Evolutionary conservation across 2,888 invertebrate species (phyloP).

Genomic region (Acanthacorydalis orientalis): DNA sequence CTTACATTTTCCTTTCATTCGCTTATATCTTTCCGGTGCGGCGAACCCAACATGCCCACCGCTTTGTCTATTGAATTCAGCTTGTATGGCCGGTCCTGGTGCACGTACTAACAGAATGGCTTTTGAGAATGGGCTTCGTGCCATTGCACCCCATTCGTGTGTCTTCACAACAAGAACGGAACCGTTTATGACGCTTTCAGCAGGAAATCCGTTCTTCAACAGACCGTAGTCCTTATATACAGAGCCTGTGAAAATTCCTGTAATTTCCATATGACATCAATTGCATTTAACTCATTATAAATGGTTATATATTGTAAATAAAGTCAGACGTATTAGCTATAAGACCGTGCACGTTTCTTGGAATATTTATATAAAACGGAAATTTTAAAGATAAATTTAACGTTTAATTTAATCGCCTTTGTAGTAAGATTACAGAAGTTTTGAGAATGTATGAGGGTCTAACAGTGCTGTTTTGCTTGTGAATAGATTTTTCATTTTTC

Average conservation of each 20-base stretch:
- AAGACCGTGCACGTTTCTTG: too few relatives aligned
- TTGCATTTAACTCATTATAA: not conserved
- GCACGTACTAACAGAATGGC: constrained; percentile 55
- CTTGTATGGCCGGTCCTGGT: constrained; percentile 55
- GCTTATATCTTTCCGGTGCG: constrained; percentile 43
- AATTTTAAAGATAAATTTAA: too few relatives aligned
- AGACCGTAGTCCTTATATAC: constrained; percentile 69
- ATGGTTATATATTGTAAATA: not conserved
- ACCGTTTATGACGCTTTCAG: constrained; percentile 56
- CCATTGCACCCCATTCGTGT: constrained; percentile 50
- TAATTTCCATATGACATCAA: constrained; percentile 10
- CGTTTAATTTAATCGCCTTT: too few relatives aligned
- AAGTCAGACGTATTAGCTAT: too few relatives aligned
- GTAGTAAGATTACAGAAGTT: too few relatives aligned
- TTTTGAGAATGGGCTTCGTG: constrained; percentile 40
- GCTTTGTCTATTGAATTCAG: constrained; percentile 65
- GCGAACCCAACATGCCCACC: constrained; percentile 70
- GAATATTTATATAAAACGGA: too few relatives aligned
- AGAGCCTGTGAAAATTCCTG: constrained; percentile 60
- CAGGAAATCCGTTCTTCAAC: constrained; percentile 62
- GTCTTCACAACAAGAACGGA: constrained; percentile 66
- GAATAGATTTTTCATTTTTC: too few relatives aligned
- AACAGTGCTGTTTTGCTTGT: too few relatives aligned
- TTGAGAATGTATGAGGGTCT: too few relatives aligned
- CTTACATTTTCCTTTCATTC: constrained; percentile 44